Base-by-base conservation (phyloP, 2,113 vertebrate genomes). In the Oryzias melastigma region DNA sequence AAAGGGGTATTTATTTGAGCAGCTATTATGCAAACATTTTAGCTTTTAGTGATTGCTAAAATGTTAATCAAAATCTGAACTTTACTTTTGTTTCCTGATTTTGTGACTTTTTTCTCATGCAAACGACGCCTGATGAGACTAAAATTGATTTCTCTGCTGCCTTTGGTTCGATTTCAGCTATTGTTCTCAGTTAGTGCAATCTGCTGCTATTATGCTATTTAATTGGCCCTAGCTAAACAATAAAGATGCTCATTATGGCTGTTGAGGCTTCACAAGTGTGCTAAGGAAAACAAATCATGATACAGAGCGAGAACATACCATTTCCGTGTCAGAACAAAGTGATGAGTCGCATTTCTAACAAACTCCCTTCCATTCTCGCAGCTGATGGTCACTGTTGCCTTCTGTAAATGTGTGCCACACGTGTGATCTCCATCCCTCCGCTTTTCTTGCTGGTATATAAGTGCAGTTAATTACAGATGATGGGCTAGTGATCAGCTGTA, bases 401-500 rank as follows among this genome's bases (percentile, higher is more conserved):
- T 56, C 45, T 57, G 62, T 58, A 18, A 71, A 25, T 52, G 54
- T 35, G 48, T 58, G 48, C 42, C 19, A 47, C 46, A 19, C 49
- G 58, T 61, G 75, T 58, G 66, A 51, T 45, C 66, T 29, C 62
- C 42, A 18, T 19, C 20, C 42, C 53, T 59, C 50, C 53, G 20
- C 62, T 69, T 68, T 79, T 78, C 85, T 83, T 81, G 60, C 74
- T 80, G 78, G 70, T 77, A 64, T 86, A 65, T 77, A 87, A 84
- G 79, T 85, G 80, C 77, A 87, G 86, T 89, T 91, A 90, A 90
- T 90, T 90, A 91, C 86, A 90, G 81, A 90, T 90, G 87, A 90
- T 88, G 85, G 83, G 86, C 57, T 55, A 58, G 85, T 90, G 89
- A 90, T 91, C 86, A 87, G 88, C 88, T 88, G 90, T 89, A 91